Evolutionary conservation across 2,888 invertebrate species (phyloP), one percentile per base, ranked within the genome.

Genomic region (Margaritifera margaritifera): DNA sequence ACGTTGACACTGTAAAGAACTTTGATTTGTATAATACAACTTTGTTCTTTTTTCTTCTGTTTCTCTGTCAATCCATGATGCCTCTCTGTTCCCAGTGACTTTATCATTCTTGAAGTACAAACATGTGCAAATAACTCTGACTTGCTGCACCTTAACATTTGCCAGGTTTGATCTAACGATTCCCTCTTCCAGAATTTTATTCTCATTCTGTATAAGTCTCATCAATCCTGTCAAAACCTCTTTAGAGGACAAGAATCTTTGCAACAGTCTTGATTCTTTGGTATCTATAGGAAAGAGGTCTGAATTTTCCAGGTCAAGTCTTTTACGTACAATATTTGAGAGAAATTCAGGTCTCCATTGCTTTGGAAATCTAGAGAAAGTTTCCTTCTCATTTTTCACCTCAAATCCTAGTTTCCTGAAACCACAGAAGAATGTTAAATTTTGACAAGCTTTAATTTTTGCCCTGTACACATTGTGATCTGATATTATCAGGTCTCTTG

Each of bases 211-310:
- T 8, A 31, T 1, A 31, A 66, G 27, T 18, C 66, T 54, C 24
- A 54, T 55, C 19, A 66, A 54, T 6, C 60, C 66, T 18, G 42
- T 54, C 20, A 31, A 15, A 11, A 66, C 25, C 25, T 61, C 18
- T 24, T 55, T 27, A 18, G 66, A 66, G 25, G 11, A 51, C 50
- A 66, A n/a, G 15, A 66, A 61, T 20, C 55, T 60, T 52, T 66
- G 52, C 15, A 66, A 50, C 15, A 24, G 24, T 61, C 55, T 60
- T 8, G 50, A 54, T 4, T 66, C 50, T 2, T 6, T 24, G 22
- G 50, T 67, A 27, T 62, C 42, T 62, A 31, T 31, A 8, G 31
- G 31, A 2, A 31, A 8, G 8, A 31, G 31, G 31, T 31, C 31
- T 31, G 31, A 11, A 15, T 15, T 22, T 24, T 27, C 24, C 20